These are phyloP conservation scores for Phodopus roborovskii DNA, from an alignment of 2,113 vertebrate genomes.

Conservation along the genomic window DNA sequence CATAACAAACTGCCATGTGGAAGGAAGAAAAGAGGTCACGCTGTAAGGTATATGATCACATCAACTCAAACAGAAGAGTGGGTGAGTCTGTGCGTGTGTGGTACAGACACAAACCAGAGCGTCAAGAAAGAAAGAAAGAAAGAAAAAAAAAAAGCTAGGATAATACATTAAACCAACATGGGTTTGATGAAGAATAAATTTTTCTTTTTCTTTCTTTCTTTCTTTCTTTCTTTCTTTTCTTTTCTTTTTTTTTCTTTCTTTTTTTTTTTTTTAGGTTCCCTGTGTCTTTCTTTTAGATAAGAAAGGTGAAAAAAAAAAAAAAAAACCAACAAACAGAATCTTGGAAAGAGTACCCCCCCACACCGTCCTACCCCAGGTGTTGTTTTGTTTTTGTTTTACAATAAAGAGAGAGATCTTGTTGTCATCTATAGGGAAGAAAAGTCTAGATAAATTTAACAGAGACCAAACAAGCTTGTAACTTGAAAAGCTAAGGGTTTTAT, in stretches of 20 bases:
- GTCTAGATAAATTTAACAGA: constrained; percentile 13
- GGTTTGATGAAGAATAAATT: background rate
- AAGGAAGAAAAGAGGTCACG: constrained; percentile 4
- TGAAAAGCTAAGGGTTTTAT: background rate
- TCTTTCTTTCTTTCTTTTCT: too few relatives aligned
- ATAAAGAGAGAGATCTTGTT: constrained; percentile 22
- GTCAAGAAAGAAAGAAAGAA: background rate
- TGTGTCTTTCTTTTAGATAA: background rate
- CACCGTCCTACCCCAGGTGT: background rate
- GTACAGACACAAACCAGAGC: background rate
- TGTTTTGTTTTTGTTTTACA: background rate
- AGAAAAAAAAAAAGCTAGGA: background rate
- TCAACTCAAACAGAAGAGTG: background rate
- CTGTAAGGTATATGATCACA: background rate
- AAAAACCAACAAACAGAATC: background rate
- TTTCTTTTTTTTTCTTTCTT: too few relatives aligned
- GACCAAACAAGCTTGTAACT: constrained; percentile 21
- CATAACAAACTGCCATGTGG: background rate
- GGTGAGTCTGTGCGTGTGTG: background rate
- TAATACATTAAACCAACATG: background rate
- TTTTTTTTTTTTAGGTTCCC: background rate
- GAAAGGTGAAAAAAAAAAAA: constrained; percentile 25
- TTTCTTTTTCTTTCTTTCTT: too few relatives aligned
- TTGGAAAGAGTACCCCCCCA: background rate
- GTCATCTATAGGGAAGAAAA: background rate